These are phyloP conservation scores for Chamaetylas fuelleborni DNA, from an alignment of 2,113 vertebrate genomes.

Conservation along the genomic window DNA sequence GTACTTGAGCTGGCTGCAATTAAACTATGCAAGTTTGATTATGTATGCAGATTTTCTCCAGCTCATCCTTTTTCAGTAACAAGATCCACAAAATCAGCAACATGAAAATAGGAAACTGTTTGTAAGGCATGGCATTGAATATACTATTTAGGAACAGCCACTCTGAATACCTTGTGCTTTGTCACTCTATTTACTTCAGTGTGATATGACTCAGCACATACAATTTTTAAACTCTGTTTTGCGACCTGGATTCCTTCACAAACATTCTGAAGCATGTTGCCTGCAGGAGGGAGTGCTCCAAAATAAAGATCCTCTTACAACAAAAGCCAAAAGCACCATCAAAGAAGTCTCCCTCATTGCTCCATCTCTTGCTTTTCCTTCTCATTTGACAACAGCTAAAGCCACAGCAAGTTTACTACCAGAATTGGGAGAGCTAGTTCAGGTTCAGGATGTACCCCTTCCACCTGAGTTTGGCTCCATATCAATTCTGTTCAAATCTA, in stretches of 20 bases:
- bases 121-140: background rate
- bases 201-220: background rate
- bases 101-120: background rate
- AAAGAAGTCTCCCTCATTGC: background rate
- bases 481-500: background rate
- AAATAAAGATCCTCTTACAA: background rate
- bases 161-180: background rate
- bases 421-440: background rate
- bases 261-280: background rate
- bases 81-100: background rate
- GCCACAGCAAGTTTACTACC: background rate
- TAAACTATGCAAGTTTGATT: background rate
- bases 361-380: background rate
- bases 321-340: background rate
- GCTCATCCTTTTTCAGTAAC: slow-evolving; percentile 4
- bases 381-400: background rate
- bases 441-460: background rate
- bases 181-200: background rate
- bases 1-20: background rate
- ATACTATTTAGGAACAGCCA: background rate
- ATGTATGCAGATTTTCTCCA: background rate
- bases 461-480: background rate
- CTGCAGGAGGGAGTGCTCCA: background rate
- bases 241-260: background rate
- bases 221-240: background rate